phyloP scores from a whole-genome alignment of 2,113 vertebrate species.

The Centrocercus urophasianus region DNA sequence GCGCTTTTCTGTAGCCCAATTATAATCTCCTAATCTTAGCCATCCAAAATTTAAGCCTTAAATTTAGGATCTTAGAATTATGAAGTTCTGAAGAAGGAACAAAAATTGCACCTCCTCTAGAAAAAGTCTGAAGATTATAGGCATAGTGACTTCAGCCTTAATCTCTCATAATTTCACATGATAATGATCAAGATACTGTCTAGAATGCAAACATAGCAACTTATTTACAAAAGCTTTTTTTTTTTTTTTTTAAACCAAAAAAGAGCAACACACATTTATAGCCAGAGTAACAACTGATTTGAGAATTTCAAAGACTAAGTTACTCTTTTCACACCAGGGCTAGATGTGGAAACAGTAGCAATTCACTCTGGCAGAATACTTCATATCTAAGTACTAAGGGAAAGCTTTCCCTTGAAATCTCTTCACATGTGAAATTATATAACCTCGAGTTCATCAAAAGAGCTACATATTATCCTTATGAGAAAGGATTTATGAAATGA shows the following conservation, averaged over 20 bases:
- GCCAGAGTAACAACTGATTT: not conserved
- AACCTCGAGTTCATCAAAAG: not conserved
- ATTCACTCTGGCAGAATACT: not conserved
- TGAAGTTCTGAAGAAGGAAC: not conserved
- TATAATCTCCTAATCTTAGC: not conserved
- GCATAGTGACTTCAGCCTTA: not conserved
- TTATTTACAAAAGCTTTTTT: not conserved
- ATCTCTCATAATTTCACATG: not conserved
- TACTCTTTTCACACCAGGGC: not conserved
- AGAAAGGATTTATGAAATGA: not conserved
- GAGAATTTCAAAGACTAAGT: not conserved
- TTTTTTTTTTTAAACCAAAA: not conserved
- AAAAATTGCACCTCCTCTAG: not conserved
- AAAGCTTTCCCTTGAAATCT: not conserved
- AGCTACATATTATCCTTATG: not conserved
- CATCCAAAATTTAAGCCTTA: not conserved
- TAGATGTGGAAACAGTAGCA: not conserved
- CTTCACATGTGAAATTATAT: not conserved
- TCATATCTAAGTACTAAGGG: not conserved
- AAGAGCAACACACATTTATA: not conserved
- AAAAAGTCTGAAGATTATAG: rapidly evolving
- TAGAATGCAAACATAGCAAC: not conserved
- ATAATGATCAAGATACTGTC: rapidly evolving
- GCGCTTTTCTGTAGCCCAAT: not conserved
- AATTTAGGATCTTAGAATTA: not conserved